Percentiles rank a stretch among this genome's conserved stretches.
phyloP scores from a whole-genome alignment of 2,888 invertebrate species.

The Chrysomela aeneicollis region DNA sequence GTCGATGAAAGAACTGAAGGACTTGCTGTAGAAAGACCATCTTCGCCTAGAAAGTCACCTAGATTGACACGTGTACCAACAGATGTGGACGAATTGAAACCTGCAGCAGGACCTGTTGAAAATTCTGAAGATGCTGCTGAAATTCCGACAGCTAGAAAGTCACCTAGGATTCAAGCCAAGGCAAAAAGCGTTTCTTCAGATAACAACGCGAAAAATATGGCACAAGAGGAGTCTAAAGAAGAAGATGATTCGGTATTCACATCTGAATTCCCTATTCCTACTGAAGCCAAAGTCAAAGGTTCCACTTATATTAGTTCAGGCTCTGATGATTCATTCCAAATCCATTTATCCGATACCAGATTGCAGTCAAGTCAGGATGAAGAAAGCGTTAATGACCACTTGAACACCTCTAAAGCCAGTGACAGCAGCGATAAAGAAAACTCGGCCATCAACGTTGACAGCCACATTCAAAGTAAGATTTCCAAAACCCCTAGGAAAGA shows the following conservation, averaged over 20 bases:
- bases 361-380: slow-evolving; percentile 17
- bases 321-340: slow-evolving; percentile 38
- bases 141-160: slow-evolving; percentile 27
- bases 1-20: neutral
- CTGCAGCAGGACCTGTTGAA: neutral
- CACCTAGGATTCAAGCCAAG: slow-evolving; percentile 36
- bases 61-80: neutral
- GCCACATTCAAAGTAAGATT: neutral
- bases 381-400: slow-evolving; percentile 20
- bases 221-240: neutral
- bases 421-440: slow-evolving; percentile 42
- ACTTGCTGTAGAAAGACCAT: neutral
- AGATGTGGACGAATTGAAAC: neutral
- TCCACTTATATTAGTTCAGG: slow-evolving; percentile 24
- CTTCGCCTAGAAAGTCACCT: slow-evolving; percentile 16
- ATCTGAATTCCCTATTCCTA: neutral
- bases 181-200: slow-evolving; percentile 9
- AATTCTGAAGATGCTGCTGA: neutral
- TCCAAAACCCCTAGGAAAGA: neutral
- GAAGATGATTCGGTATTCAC: neutral
- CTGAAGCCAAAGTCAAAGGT: neutral
- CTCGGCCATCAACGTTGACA: slow-evolving; percentile 6
- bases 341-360: slow-evolving; percentile 29
- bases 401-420: slow-evolving; percentile 36
- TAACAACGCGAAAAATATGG: neutral